These are phyloP conservation scores for Liodrosophila aerea DNA, from an alignment of 2,888 invertebrate genomes.

Conservation along the genomic window DNA sequence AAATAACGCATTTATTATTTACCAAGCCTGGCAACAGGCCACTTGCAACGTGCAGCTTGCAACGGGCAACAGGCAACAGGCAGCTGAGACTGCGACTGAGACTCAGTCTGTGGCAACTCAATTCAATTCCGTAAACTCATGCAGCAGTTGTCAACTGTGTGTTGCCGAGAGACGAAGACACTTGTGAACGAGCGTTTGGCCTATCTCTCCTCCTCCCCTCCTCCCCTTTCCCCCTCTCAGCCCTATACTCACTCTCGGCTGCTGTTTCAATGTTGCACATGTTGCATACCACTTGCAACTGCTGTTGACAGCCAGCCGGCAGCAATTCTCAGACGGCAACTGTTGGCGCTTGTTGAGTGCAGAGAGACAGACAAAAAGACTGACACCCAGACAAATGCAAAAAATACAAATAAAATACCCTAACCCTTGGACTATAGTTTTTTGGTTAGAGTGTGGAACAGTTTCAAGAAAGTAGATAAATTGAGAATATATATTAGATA, in stretches of 20 bases:
- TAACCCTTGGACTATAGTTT: not conserved
- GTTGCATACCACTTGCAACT: conserved; percentile 65
- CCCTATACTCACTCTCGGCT: not conserved
- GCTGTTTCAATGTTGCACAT: conserved; percentile 45
- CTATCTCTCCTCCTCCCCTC: not conserved
- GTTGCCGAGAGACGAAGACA: conserved; percentile 62
- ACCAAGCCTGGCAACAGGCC: conserved; percentile 51
- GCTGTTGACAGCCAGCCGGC: conserved; percentile 59
- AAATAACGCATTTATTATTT: conserved; percentile 76
- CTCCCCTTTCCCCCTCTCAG: not conserved
- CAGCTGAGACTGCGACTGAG: conserved; percentile 10
- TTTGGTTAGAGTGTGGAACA: too few relatives aligned
- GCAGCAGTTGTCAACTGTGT: conserved; percentile 69
- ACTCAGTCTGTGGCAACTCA: conserved; percentile 50
- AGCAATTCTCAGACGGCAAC: conserved; percentile 56
- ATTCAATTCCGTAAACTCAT: conserved; percentile 70
- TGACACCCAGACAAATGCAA: conserved; percentile 37
- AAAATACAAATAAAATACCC: conserved; percentile 3
- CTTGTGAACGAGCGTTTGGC: conserved; percentile 43
- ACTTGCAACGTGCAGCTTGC: conserved; percentile 2
- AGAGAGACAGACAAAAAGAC: conserved; percentile 36
- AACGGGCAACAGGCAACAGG: conserved; percentile 16
- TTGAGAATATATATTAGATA: too few relatives aligned
- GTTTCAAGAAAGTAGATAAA: too few relatives aligned
- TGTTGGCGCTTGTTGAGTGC: conserved; percentile 69